Evolutionary conservation across 2,888 invertebrate genomes (phyloP).

Genomic region (Pseudococcus longispinus): DNA sequence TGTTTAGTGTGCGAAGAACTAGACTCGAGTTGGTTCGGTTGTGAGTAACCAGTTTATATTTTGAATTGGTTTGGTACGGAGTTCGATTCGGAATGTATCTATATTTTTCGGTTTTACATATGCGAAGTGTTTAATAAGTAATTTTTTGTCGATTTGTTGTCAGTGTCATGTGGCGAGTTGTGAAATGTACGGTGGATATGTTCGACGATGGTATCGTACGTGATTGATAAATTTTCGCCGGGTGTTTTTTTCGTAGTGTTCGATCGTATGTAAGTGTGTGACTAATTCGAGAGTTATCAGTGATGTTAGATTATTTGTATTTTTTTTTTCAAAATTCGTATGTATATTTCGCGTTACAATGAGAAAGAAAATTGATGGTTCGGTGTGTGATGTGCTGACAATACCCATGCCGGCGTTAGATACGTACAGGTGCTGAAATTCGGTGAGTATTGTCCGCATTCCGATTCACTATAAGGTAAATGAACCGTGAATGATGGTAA

Average conservation of each 20-base stretch:
- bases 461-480: constrained; percentile 4
- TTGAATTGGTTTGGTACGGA: background rate
- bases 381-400: background rate
- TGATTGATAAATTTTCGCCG: background rate
- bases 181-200: background rate
- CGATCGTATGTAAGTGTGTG: background rate
- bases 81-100: constrained; percentile 9
- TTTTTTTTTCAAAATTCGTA: background rate
- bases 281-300: constrained; percentile 2
- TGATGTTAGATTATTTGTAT: constrained; percentile 1
- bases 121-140: background rate
- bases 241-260: background rate
- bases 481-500: constrained; percentile 43
- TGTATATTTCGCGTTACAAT: constrained; percentile 9
- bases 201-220: background rate
- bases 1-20: constrained; percentile 33
- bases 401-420: background rate
- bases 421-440: constrained; percentile 2
- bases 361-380: background rate
- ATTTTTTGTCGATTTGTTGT: background rate
- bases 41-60: constrained; percentile 36
- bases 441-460: constrained; percentile 41
- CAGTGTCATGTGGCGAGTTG: background rate
- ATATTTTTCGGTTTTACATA: constrained; percentile 3
- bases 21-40: background rate